Percentiles rank a stretch among this genome's conserved stretches.
These are phyloP conservation scores for Mobula hypostoma DNA, from an alignment of 2,113 vertebrate genomes.

Conservation along the genomic window DNA sequence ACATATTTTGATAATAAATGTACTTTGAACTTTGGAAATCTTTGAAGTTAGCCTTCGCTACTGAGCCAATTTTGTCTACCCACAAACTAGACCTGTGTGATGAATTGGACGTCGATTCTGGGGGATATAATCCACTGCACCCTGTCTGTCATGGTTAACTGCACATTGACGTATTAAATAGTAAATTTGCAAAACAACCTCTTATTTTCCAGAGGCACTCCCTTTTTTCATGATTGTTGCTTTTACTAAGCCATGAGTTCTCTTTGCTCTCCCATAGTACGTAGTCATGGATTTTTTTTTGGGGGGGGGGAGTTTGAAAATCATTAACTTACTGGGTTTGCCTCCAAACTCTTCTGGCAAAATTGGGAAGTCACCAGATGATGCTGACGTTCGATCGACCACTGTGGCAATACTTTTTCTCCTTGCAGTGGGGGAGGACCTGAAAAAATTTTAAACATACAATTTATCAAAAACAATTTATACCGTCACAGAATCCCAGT, in stretches of 20 bases:
- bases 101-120: background rate
- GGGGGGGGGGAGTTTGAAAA: background rate
- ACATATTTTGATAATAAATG: too few species aligned
- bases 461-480: background rate
- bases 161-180: background rate
- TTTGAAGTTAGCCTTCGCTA: background rate
- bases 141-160: background rate
- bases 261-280: too few species aligned
- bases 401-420: constrained; percentile 30
- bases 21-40: too few species aligned
- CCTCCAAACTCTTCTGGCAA: background rate
- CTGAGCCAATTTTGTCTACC: background rate
- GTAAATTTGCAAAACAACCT: background rate
- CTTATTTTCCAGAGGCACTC: background rate
- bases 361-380: constrained; percentile 1
- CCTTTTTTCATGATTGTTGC: background rate
- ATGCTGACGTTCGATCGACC: background rate
- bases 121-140: background rate
- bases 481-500: too few species aligned
- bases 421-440: constrained; percentile 43
- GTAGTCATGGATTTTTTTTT: too few species aligned
- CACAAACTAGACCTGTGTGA: background rate
- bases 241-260: background rate
- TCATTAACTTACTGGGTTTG: background rate
- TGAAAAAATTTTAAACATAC: constrained; percentile 36